Base-by-base conservation (phyloP, 2,888 invertebrate species). In the Dicyrtomina minuta region DNA sequence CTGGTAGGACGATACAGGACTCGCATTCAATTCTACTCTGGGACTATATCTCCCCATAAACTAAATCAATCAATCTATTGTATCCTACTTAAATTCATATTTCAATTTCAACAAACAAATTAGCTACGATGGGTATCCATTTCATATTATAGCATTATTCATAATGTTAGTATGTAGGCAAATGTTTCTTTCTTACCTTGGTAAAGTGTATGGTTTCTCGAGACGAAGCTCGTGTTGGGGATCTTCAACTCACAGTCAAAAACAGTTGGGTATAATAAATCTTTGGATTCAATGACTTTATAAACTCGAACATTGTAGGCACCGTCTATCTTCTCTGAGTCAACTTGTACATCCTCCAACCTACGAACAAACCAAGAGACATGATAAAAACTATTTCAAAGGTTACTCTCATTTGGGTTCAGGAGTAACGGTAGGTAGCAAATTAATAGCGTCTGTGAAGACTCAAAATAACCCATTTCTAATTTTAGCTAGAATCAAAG, bases 221-320 rank as follows among this genome's bases (percentile, higher is more conserved):
- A 44, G 17, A 66, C 66, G 46, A 46, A 66, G 26, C 66, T 66
- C 20, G 66, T 66, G 49, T 66, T 66, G 46, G 66, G 66, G 44
- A 66, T 66, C 27, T 66, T 66, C 46, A 66, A 46, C 33, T 66
- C 66, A 46, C 66, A 66, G 59, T 66, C 66, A 44, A 66, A 66
- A 26, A 66, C 66, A 58, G 66, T 66, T 22, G 66, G 66, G 24
- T 43, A 58, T 12, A 10, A 43, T 58, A 66, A 58, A 49, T 66
- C 66, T 49, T 58, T 59, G 58, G 46, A 41, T 17, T 58, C 66
- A 43, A 66, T 46, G 58, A 66, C 58, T 66, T 59, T 66, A 58
- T 56, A 58, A 66, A 66, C 58, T 58, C 49, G 33, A 58, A 66
- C 59, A 58, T 58, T 27, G 59, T 66, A 66, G 59, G 66, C 66